Percentiles rank a stretch among this genome's conserved stretches.
These are phyloP conservation scores for Frieseomelitta varia DNA, from an alignment of 1,140 invertebrate species.

Conservation along the genomic window DNA sequence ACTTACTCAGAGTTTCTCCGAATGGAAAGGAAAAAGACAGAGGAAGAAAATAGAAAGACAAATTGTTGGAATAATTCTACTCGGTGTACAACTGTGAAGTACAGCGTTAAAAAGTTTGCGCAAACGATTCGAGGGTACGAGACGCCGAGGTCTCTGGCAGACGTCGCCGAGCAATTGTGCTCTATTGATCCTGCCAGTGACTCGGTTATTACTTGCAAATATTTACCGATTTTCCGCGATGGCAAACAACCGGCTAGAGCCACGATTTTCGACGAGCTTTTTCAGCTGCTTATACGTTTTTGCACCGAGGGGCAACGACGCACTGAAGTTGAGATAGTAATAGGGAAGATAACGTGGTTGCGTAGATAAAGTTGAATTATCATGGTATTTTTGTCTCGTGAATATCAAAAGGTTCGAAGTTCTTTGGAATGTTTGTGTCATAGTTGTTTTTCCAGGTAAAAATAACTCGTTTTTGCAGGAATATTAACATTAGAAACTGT, in stretches of 20 bases:
- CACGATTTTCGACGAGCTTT: conserved; percentile 9
- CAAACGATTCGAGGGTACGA: conserved; percentile 21
- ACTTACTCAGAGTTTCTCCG: background rate
- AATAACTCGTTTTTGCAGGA: background rate
- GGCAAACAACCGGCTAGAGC: conserved; percentile 9
- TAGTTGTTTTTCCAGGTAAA: background rate
- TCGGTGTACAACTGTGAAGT: background rate
- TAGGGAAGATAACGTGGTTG: background rate
- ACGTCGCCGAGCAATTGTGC: conserved; percentile 29
- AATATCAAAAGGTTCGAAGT: background rate
- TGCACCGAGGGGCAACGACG: background rate
- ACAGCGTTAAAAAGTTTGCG: conserved; percentile 28
- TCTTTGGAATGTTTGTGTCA: background rate
- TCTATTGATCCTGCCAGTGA: conserved; percentile 23
- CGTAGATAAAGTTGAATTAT: background rate
- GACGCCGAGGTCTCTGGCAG: background rate
- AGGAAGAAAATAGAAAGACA: background rate
- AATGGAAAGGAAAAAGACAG: background rate
- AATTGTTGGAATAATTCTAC: background rate
- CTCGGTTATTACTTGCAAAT: conserved; percentile 43
- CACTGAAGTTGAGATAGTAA: background rate
- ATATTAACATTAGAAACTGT: background rate
- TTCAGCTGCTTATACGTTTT: background rate
- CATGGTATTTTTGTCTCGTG: background rate
- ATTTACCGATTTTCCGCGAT: conserved; percentile 32